Evolutionary conservation across 2,113 vertebrate species (phyloP), one percentile per base, ranked within the genome.

Genomic region (Leuciscus idus): DNA sequence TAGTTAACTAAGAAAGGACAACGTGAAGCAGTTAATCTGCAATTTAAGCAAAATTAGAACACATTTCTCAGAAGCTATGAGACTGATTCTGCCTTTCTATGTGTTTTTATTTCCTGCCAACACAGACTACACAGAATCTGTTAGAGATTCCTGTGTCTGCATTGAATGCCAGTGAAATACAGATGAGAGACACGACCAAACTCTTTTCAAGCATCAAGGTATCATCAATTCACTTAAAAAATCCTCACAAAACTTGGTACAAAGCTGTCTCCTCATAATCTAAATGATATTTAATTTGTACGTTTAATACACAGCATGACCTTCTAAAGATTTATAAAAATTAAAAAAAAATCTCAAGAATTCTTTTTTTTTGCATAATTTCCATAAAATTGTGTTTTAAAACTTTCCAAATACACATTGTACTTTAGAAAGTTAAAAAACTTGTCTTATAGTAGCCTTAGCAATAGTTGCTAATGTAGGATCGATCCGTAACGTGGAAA

Each of bases 191-290:
- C 46, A 93, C 93, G 59, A 83, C 89, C 23, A 89, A 81, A 19
- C 88, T 91, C 68, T 91, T 87, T 68, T 92, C 94, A 84, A 94
- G 93, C 88, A 85, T 96, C 87, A 94, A 97, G 97, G 97, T 98
- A 94, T 89, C 7, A 6, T 72, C 33, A 73, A 5, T 72, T 13
- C 21, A 36, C 6, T 28, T 48, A 2, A 21, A 46, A 74, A 46
- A 19, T 13, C 61, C 28, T 15, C 26, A 28, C n/a, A 70, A 36
- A 70, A 70, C 66, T 36, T 57, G 19, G 19, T 57, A 3, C 55
- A 57, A 57, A 21, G 55, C 19, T 23, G 19, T 57, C 19, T 68
- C 64, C 15, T 68, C 15, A 4, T 33, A 43, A n/a, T 74, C 1
- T 46, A 46, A 12, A 46, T 74, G 1, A 23, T 39, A 43, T 19